These are phyloP conservation scores for Seladonia tumulorum DNA, from an alignment of 2,888 invertebrate species.

Conservation along the genomic window DNA sequence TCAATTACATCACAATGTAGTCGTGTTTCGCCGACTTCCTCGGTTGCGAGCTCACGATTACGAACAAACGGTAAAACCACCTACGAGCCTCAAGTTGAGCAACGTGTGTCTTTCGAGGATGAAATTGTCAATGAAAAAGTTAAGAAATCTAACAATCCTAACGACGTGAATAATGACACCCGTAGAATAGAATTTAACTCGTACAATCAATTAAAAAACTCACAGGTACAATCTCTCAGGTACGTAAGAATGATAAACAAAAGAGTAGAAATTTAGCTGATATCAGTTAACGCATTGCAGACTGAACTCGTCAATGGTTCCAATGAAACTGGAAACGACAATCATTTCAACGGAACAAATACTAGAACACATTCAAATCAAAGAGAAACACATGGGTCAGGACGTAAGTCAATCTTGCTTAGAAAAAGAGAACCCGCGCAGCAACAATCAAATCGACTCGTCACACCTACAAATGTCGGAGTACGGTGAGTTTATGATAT, in stretches of 20 bases:
- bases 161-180: conserved; percentile 38
- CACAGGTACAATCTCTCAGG: conserved; percentile 78
- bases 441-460: conserved; percentile 48
- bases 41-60: conserved; percentile 56
- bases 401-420: conserved; percentile 34
- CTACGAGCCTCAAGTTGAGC: conserved; percentile 49
- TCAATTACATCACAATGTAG: conserved; percentile 66
- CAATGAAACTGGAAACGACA: conserved; percentile 37
- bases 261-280: conserved; percentile 46
- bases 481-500: conserved; percentile 41
- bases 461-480: conserved; percentile 44
- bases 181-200: conserved; percentile 44
- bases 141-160: conserved; percentile 50
- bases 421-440: conserved; percentile 39
- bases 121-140: conserved; percentile 53
- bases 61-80: conserved; percentile 44
- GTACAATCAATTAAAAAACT: conserved; percentile 63
- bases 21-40: conserved; percentile 61
- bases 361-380: conserved; percentile 39
- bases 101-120: conserved; percentile 66
- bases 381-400: conserved; percentile 43
- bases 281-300: conserved; percentile 34
- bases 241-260: conserved; percentile 64
- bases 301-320: conserved; percentile 37
- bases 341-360: conserved; percentile 36